Base-by-base conservation (phyloP, 1,140 invertebrate species). In the Cheumatopsyche charites region DNA sequence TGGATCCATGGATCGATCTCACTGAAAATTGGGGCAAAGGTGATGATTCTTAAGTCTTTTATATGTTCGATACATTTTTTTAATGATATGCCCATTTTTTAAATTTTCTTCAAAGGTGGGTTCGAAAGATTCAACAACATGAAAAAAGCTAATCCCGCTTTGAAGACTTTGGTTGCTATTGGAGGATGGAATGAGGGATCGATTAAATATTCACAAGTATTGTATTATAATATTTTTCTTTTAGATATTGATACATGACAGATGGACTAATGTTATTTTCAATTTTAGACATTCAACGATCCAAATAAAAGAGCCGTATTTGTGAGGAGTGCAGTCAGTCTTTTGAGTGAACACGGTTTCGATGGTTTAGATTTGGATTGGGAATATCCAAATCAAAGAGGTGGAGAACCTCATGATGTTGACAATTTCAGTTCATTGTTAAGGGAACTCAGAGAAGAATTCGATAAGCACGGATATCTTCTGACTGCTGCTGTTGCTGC, bases 331-430 rank as follows among this genome's bases (percentile, higher is more conserved):
- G 89, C 88, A 0, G 72, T 95, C 0, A 83, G 90, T 67, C 94
- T 95, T 75, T 82, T 96, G 19, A 86, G 92, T 61, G 91, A 93
- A 78, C 90, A 94, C 76, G 88, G 87, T 9, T 95, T 95, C 76
- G 92, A 95, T 79, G 93, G 94, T 7, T 82, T 96, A 0, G 94
- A 96, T 79, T 80, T 96, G 23, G 94, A 95, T 79, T 96, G 94
- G 94, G 94, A 95, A 79, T 96, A 95, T 83, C 94, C 94, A 7
- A 68, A 36, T 19, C 68, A 74, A 29, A 58, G 73, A 68, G 73
- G 73, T 49, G 73, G 73, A 1, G 12, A 13, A 17, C 42, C 49
- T n/a, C 7, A 47, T n/a, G 81, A 87, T 75, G 77, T 81, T 1
- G 73, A 78, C 42, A 82, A 88, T 79, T 86, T 83, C 78, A 75